Conservation (phyloP, 1,140 invertebrate species). For the Pararge aegeria region DNA sequence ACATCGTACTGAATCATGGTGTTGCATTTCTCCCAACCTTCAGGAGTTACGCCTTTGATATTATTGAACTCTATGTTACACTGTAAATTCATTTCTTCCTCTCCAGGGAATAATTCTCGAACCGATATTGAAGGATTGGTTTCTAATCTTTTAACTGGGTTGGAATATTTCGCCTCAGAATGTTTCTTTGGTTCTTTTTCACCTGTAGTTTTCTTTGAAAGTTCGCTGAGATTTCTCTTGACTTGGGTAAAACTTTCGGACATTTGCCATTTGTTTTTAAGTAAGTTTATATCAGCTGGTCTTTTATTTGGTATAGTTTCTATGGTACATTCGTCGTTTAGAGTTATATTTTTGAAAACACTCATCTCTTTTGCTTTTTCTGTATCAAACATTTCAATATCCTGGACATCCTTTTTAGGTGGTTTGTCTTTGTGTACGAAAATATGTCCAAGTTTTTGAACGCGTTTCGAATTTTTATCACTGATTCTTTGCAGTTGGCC, state of each 20-base stretch:
- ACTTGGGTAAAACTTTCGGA: conserved; percentile 76
- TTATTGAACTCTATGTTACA: conserved; percentile 86
- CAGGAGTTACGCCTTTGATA: conserved; percentile 84
- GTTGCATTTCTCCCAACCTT: conserved; percentile 90
- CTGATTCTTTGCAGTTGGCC: conserved; percentile 61
- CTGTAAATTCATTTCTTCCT: conserved; percentile 88
- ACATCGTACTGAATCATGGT: conserved; percentile 89
- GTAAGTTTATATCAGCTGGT: conserved; percentile 65
- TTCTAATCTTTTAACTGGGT: conserved; percentile 80
- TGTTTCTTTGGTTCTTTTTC: conserved; percentile 66
- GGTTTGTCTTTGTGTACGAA: conserved; percentile 58
- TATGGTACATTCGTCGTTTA: conserved; percentile 77
- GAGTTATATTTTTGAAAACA: conserved; percentile 61
- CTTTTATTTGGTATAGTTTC: conserved; percentile 71
- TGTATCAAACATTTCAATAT: conserved; percentile 46
- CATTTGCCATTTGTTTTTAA: conserved; percentile 77
- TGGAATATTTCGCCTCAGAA: conserved; percentile 62
- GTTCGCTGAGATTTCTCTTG: conserved; percentile 72
- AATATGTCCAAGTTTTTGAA: conserved; percentile 74
- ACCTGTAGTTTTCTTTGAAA: conserved; percentile 65
- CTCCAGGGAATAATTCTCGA: conserved; percentile 88
- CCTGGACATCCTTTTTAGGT: conserved; percentile 40
- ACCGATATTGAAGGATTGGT: conserved; percentile 90
- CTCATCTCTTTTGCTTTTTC: conserved; percentile 51
- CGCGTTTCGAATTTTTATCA: conserved; percentile 70